A percentile compares a stretch with the other conserved stretches of the same genome.
These are phyloP conservation scores for Cryptocheilus praepositus DNA, from an alignment of 2,888 invertebrate species.

Conservation along the genomic window DNA sequence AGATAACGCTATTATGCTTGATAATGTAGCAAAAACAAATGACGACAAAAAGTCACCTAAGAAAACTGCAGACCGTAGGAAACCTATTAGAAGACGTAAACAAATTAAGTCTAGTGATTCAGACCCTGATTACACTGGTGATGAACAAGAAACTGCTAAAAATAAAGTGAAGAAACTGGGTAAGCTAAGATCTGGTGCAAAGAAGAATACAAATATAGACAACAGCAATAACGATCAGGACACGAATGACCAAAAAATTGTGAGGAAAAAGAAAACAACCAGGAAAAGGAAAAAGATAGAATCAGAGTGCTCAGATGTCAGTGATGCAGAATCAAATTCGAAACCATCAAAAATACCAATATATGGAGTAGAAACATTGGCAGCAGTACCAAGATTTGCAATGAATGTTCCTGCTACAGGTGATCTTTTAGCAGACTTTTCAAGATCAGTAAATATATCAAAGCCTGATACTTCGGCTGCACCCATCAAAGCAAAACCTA, in stretches of 20 bases:
- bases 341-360: slow-evolving; percentile 20
- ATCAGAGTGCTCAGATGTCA: slow-evolving; percentile 21
- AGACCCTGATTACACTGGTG: slow-evolving; percentile 46
- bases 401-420: slow-evolving; percentile 49
- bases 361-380: slow-evolving; percentile 58
- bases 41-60: not conserved
- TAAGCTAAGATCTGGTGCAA: not conserved
- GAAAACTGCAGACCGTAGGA: not conserved
- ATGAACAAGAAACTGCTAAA: slow-evolving; percentile 7
- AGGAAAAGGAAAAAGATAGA: slow-evolving; percentile 31
- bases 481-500: slow-evolving; percentile 39
- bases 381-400: slow-evolving; percentile 61
- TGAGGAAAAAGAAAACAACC: slow-evolving; percentile 21
- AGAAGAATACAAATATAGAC: not conserved
- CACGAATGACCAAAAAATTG: not conserved
- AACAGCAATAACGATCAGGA: not conserved
- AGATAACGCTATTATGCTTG: not conserved
- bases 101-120: slow-evolving; percentile 38
- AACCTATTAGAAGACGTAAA: slow-evolving; percentile 24
- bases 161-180: slow-evolving; percentile 21
- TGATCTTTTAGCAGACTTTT: slow-evolving; percentile 61
- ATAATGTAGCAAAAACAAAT: not conserved
- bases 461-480: slow-evolving; percentile 29
- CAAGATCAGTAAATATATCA: slow-evolving; percentile 69
- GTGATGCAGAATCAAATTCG: slow-evolving; percentile 9